Conservation (phyloP, 2,888 invertebrate species). For the Ischnura elegans region DNA sequence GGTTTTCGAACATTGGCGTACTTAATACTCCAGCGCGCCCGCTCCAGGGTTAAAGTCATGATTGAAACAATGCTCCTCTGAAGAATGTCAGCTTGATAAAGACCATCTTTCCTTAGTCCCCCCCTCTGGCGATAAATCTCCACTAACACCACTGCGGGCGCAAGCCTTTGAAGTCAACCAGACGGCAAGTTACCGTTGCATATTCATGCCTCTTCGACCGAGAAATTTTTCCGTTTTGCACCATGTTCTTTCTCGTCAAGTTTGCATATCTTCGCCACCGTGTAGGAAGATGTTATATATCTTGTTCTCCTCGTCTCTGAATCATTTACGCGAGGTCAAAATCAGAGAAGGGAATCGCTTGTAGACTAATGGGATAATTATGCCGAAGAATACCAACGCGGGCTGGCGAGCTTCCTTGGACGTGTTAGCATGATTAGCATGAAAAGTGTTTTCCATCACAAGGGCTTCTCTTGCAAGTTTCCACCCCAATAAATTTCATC, state of each 20-base stretch:
- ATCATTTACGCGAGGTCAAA: not conserved
- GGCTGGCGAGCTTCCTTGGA: not conserved
- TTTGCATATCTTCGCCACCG: conserved; percentile 31
- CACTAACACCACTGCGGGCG: not conserved
- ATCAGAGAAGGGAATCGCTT: not conserved
- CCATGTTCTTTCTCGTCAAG: not conserved
- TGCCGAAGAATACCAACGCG: not conserved
- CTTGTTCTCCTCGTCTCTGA: not conserved
- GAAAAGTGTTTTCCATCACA: not conserved
- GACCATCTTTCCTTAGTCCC: not conserved
- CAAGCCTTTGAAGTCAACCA: not conserved
- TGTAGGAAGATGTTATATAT: not conserved
- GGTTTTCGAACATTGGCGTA: no score
- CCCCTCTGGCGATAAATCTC: not conserved
- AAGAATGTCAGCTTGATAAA: not conserved
- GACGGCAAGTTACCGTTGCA: not conserved
- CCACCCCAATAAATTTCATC: no score
- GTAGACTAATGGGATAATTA: not conserved
- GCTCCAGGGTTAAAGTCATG: no score
- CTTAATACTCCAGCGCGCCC: no score
- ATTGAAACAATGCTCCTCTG: no score
- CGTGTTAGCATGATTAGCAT: not conserved
- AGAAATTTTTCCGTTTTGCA: not conserved
- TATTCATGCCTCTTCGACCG: conserved; percentile 6
- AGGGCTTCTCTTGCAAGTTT: not conserved